These are phyloP conservation scores for Mus musculus DNA, from an alignment of 2,113 vertebrate genomes.

Conservation along the genomic window GRCm39 chr11:67125001-67125500, in stretches of 20 bases:
- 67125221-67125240: background rate
- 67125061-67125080: background rate
- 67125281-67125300: background rate
- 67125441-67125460: background rate
- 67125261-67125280: background rate
- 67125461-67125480: background rate
- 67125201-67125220: background rate
- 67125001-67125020: background rate
- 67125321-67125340: slow-evolving; percentile 23
- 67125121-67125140: background rate
- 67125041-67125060: background rate
- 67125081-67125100: background rate
- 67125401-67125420: background rate
- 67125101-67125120: background rate
- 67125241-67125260: background rate
- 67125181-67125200: background rate
- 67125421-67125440: slow-evolving; percentile 2
- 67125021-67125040: background rate
- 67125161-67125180: background rate
- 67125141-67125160: background rate
- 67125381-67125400: background rate
- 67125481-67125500: slow-evolving; percentile 12
- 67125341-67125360: background rate
- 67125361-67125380: background rate
- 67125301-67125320: background rate